Evolutionary conservation across 2,797 vertebrate genomes (phyloP).

Genomic region (Lemur catta): DNA sequence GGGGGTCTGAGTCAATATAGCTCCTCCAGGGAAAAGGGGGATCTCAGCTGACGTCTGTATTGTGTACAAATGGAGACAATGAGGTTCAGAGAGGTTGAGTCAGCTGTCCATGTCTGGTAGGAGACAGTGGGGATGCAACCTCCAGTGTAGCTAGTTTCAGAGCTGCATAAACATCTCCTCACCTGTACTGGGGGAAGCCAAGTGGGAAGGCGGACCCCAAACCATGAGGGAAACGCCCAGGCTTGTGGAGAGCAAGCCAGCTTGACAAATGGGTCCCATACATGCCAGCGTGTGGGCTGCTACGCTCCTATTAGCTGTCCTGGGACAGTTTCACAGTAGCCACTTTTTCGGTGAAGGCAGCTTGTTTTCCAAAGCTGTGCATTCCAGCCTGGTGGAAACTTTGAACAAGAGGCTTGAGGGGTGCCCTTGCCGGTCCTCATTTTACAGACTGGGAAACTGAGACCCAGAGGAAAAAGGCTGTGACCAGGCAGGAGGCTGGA

Average conservation of each 20-base stretch:
- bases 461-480: background rate
- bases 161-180: background rate
- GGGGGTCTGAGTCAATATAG: background rate
- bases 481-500: background rate
- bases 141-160: background rate
- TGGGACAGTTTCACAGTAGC: background rate
- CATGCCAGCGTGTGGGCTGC: fast-evolving
- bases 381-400: background rate
- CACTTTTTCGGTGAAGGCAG: fast-evolving
- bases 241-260: background rate
- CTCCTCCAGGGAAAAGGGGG: background rate
- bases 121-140: background rate
- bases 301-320: background rate
- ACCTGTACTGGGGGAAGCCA: background rate
- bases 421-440: background rate
- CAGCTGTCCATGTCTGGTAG: background rate
- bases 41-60: background rate
- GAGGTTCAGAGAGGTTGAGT: background rate
- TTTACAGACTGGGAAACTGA: background rate
- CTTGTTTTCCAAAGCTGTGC: background rate
- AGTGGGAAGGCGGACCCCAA: background rate
- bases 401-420: background rate
- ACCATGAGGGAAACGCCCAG: background rate
- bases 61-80: background rate
- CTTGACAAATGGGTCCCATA: background rate